These are phyloP conservation scores for Strix aluco DNA, from an alignment of 2,113 vertebrate species.

Conservation along the genomic window DNA sequence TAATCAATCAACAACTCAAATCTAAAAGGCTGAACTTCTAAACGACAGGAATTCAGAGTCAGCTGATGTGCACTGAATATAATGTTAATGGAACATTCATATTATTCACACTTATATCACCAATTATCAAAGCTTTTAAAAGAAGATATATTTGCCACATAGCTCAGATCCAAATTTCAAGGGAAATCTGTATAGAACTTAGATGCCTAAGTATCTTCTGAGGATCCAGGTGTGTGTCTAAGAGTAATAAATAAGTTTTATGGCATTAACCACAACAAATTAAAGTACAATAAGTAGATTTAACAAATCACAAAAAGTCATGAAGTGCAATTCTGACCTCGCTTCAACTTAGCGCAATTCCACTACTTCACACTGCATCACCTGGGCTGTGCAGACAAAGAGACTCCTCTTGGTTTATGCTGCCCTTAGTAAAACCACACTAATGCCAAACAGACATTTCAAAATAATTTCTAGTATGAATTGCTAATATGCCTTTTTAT, in stretches of 20 bases:
- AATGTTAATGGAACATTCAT: constrained; percentile 53
- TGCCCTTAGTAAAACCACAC: constrained; percentile 3
- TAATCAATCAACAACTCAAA: constrained; percentile 8
- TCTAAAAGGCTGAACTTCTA: constrained; percentile 19
- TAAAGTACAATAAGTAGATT: not conserved
- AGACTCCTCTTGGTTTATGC: constrained; percentile 14
- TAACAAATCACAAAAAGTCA: constrained; percentile 1
- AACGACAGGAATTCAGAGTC: constrained; percentile 15
- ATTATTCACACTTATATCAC: constrained; percentile 43
- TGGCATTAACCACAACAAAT: constrained; percentile 17
- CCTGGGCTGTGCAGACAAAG: constrained; percentile 18
- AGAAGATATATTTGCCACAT: constrained; percentile 25
- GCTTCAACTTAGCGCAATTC: not conserved
- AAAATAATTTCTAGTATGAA: constrained; percentile 14
- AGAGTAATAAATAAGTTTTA: constrained; percentile 22
- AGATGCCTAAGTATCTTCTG: not conserved
- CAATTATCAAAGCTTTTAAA: constrained; percentile 59
- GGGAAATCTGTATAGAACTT: not conserved
- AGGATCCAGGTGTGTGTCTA: not conserved
- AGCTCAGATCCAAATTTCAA: constrained; percentile 11
- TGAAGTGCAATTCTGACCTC: constrained; percentile 30
- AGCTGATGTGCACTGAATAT: constrained; percentile 38
- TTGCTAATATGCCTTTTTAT: constrained; percentile 20
- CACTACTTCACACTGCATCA: not conserved
- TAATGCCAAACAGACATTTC: constrained; percentile 7